Evolutionary conservation across 2,113 vertebrate species (phyloP), one percentile per base, ranked within the genome.

Genomic region (Micronycteris hirsuta): DNA sequence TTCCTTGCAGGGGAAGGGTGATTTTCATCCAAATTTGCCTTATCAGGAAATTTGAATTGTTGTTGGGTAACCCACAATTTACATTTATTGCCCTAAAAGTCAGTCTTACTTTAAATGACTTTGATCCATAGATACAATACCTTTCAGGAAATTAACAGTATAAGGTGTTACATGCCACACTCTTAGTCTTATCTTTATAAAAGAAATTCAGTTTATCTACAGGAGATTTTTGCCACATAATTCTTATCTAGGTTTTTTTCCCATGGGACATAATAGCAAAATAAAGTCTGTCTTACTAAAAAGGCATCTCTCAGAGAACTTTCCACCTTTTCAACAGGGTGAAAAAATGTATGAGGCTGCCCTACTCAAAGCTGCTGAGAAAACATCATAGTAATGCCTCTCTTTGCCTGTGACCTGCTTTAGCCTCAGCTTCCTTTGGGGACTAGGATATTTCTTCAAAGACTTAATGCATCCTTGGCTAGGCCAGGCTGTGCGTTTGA

Each of bases 391-490:
- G 16, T 24, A 65, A 71, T 15, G 26, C 36, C 71, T 38, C 15
- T 54, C 1, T 7, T 67, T 0, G 0, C 58, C 24, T 94, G 54
- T 63, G 68, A 41, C 8, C 7, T 16, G 0, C 20, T 54, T 17
- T 56, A 84, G 28, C 38, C 31, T 96, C 26, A 16, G 49, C 38
- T 96, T 33, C 86, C 83, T 97, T 95, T 96, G 92, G 73, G 73
- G 58, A 71, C 86, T 83, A 87, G 93, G 22, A 26, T 92, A 77
- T 90, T 71, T 94, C 86, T 93, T 65, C 38, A 41, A 16, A 14
- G 28, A 77, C 47, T 74, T 84, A 91, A 92, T 82, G 85, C 83
- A 95, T 68, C 90, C 67, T 45, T 47, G 81, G 87, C 38, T 95
- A 87, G 87, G 88, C 93, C 80, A 84, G 80, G 49, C 95, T 85